phyloP scores from a whole-genome alignment of 2,888 invertebrate species.

The Baccha elongata region DNA sequence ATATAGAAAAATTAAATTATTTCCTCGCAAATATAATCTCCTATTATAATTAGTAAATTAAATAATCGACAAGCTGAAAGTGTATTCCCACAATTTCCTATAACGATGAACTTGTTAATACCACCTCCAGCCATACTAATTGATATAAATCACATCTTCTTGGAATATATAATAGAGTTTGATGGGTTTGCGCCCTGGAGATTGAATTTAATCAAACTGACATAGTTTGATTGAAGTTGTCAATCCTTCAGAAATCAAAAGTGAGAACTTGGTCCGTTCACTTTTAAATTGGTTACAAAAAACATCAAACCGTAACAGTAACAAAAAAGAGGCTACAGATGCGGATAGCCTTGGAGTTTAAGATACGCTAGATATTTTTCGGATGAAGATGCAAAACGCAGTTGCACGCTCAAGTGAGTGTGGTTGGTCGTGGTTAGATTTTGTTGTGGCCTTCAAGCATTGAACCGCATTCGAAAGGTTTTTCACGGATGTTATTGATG shows the following conservation, averaged over 20 bases:
- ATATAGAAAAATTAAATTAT: slow-evolving; percentile 16
- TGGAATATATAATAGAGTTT: slow-evolving; percentile 8
- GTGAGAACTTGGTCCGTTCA: slow-evolving; percentile 52
- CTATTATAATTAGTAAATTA: slow-evolving; percentile 10
- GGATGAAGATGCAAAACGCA: slow-evolving; percentile 38
- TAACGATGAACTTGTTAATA: slow-evolving; percentile 12
- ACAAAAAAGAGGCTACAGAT: slow-evolving; percentile 17
- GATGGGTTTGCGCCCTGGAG: slow-evolving; percentile 29
- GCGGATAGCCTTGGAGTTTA: slow-evolving; percentile 14
- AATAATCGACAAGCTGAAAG: slow-evolving; percentile 28
- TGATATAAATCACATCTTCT: slow-evolving; percentile 40
- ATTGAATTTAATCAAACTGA: slow-evolving; percentile 37
- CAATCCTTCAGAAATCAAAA: slow-evolving; percentile 48
- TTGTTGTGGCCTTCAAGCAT: slow-evolving; percentile 55
- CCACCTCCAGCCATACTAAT: neutral
- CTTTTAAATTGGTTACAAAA: slow-evolving; percentile 49
- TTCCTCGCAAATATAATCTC: neutral
- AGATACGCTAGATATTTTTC: slow-evolving; percentile 26
- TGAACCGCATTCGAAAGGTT: slow-evolving; percentile 46
- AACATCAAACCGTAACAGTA: neutral
- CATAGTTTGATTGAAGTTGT: slow-evolving; percentile 37
- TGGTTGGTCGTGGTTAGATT: slow-evolving; percentile 7
- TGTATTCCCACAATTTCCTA: slow-evolving; percentile 11
- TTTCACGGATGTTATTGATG: slow-evolving; percentile 54
- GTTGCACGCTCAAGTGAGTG: slow-evolving; percentile 34